phyloP scores from a whole-genome alignment of 2,888 invertebrate genomes.

The Tachina lurida region DNA sequence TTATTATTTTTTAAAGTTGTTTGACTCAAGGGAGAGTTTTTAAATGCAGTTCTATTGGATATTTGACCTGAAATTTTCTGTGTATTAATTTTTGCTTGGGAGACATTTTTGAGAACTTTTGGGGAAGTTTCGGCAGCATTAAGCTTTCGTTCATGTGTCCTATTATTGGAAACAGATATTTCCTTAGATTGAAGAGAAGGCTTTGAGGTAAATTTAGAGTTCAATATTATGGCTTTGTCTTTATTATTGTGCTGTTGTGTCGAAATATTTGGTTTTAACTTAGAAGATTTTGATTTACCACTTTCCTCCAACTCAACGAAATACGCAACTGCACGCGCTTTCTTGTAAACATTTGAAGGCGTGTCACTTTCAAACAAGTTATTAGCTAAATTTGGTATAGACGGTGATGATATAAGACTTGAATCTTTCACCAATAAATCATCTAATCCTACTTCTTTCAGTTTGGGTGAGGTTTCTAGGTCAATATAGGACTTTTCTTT shows the following conservation, averaged over 20 bases:
- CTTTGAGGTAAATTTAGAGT: neutral
- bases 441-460: neutral
- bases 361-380: neutral
- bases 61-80: neutral
- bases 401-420: neutral
- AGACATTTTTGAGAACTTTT: neutral
- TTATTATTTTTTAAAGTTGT: constrained; percentile 10
- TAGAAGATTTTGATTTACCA: neutral
- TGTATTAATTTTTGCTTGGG: neutral
- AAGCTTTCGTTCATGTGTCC: neutral
- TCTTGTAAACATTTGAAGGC: constrained; percentile 12
- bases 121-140: neutral
- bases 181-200: neutral
- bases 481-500: neutral
- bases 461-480: neutral
- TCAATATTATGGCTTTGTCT: neutral
- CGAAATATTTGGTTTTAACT: neutral
- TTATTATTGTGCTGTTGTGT: neutral
- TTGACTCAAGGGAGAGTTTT: neutral
- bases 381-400: neutral
- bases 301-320: constrained; percentile 56
- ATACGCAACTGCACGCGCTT: constrained; percentile 56
- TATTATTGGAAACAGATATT: neutral
- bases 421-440: neutral
- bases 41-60: neutral